phyloP scores from a whole-genome alignment of 1,140 invertebrate genomes.

The Pristionchus pacificus region DNA sequence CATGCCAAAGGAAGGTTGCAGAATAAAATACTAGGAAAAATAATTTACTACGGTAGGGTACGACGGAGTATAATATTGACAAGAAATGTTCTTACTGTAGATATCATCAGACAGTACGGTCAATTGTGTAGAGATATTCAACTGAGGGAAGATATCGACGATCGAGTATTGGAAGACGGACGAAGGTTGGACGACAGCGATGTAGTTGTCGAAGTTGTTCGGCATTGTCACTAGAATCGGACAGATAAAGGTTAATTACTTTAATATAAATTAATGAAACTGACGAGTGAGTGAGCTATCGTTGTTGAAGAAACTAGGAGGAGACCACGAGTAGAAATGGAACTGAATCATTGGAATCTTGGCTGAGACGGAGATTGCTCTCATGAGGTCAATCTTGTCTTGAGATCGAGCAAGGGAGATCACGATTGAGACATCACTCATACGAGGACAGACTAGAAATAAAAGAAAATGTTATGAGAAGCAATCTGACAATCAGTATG shows the following conservation, averaged over 20 bases:
- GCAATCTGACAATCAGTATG: too few relatives aligned
- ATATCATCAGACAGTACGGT: slow-evolving; percentile 47
- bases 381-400: neutral
- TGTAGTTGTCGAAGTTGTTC: slow-evolving; percentile 29
- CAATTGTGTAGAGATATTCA: slow-evolving; percentile 42
- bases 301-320: too few relatives aligned
- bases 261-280: too few relatives aligned
- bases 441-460: neutral
- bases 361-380: neutral
- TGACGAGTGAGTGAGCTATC: too few relatives aligned
- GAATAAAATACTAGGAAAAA: neutral
- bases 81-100: slow-evolving; percentile 40
- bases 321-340: neutral
- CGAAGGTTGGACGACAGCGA: slow-evolving; percentile 33
- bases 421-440: neutral
- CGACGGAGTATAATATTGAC: too few relatives aligned
- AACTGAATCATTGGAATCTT: neutral
- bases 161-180: slow-evolving; percentile 46
- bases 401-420: neutral
- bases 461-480: too few relatives aligned
- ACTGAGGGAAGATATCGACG: slow-evolving; percentile 26
- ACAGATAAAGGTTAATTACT: slow-evolving; percentile 11
- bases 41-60: neutral
- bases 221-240: slow-evolving; percentile 12
- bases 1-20: slow-evolving; percentile 4